A percentile compares a stretch with the other conserved stretches of the same genome.
These are phyloP conservation scores for Sesamia nonagrioides DNA, from an alignment of 1,140 invertebrate genomes.

Conservation along the genomic window DNA sequence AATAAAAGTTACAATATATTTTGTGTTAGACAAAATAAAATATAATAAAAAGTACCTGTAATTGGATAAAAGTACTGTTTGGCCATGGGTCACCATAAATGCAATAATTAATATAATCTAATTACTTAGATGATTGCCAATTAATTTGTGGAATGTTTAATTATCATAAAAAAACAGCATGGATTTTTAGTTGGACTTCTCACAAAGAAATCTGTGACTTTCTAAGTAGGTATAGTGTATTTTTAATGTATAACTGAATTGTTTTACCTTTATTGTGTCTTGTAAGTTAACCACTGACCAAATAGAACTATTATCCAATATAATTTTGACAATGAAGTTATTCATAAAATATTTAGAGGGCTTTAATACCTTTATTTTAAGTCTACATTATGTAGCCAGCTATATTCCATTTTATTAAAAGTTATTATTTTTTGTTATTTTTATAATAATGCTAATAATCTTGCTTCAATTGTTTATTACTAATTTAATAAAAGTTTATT, in stretches of 20 bases:
- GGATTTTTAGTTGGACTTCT: too few species aligned
- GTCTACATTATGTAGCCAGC: slow-evolving; percentile 1
- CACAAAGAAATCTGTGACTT: too few species aligned
- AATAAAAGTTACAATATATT: slow-evolving; percentile 8
- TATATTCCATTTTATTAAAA: slow-evolving; percentile 38
- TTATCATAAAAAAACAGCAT: too few species aligned
- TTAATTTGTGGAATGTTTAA: too few species aligned
- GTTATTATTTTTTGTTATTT: slow-evolving; percentile 47
- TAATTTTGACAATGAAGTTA: slow-evolving; percentile 11
- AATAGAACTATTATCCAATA: slow-evolving; percentile 7
- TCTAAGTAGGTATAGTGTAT: too few species aligned
- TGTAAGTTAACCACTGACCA: slow-evolving; percentile 13
- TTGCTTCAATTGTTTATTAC: slow-evolving; percentile 24
- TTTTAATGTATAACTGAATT: not conserved
- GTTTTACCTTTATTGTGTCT: not conserved
- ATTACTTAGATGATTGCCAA: too few species aligned
- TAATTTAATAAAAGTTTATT: not conserved
- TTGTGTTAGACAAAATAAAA: too few species aligned
- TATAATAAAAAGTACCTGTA: slow-evolving; percentile 37
- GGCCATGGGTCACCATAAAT: not conserved
- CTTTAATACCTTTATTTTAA: slow-evolving; percentile 7
- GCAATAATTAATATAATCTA: not conserved
- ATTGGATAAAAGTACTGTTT: slow-evolving; percentile 14
- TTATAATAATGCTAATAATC: slow-evolving; percentile 19
- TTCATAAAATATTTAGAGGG: slow-evolving; percentile 9